Evolutionary conservation across 2,797 vertebrate species (phyloP).

Genomic region (Pseudochirops corinnae): DNA sequence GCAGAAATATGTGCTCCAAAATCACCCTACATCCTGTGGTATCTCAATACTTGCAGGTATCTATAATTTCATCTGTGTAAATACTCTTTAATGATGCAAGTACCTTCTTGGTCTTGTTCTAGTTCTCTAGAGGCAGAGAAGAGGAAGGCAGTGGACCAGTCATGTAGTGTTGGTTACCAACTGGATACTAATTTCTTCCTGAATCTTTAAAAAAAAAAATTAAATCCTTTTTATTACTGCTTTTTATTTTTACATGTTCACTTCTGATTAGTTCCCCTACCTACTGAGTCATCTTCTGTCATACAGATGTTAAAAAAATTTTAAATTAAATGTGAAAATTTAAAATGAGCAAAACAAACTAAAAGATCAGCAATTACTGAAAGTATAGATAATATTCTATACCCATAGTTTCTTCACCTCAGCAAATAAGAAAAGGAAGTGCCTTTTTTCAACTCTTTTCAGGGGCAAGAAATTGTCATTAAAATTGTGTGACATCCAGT

Average conservation of each 20-base stretch:
- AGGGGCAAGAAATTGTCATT: neutral
- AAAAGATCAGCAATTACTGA: neutral
- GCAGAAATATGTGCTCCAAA: neutral
- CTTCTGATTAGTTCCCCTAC: neutral
- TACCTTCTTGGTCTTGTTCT: neutral
- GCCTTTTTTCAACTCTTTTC: neutral
- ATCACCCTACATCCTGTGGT: neutral
- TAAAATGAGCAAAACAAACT: neutral
- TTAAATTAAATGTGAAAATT: neutral
- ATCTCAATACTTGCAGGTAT: neutral
- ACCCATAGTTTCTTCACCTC: neutral
- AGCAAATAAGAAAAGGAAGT: neutral
- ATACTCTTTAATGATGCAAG: neutral
- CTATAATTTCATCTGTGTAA: neutral
- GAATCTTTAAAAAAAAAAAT: neutral
- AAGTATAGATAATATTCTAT: neutral
- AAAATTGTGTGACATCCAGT: neutral
- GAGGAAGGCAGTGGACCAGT: neutral
- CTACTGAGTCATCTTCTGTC: neutral
- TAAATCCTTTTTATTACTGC: too few relatives aligned
- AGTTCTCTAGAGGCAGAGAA: neutral
- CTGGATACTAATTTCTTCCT: neutral
- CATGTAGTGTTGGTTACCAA: too few relatives aligned
- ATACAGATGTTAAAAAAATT: neutral
- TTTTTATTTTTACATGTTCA: neutral